Conservation (phyloP, 2,888 invertebrate species). For the Drosophila fulvimacula region DNA sequence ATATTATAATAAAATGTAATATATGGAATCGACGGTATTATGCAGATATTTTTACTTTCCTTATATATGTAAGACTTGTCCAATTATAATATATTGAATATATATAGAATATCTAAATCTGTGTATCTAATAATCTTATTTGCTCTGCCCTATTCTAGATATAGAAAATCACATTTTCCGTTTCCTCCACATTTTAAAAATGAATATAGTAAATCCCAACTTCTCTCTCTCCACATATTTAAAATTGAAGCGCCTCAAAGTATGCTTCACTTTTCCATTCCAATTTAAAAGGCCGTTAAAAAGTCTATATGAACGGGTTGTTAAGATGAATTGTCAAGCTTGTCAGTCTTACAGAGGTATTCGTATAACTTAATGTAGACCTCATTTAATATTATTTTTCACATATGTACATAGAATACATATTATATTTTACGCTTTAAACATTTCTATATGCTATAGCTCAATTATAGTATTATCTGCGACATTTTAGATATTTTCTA, state of each 20-base stretch:
- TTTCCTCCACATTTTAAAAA: background rate
- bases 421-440: background rate
- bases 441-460: background rate
- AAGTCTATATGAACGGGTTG: background rate
- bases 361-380: background rate
- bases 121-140: background rate
- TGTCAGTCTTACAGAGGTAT: background rate
- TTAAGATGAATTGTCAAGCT: background rate
- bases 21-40: background rate
- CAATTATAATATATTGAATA: background rate
- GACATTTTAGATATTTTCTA: conserved; percentile 8
- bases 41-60: no score
- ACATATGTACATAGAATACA: background rate
- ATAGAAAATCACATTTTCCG: no score
- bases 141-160: background rate
- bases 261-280: background rate
- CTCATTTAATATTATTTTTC: background rate
- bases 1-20: background rate
- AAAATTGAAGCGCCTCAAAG: conserved; percentile 3
- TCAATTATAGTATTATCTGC: background rate
- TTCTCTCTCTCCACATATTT: no score
- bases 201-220: background rate
- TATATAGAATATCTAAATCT: background rate
- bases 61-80: no score
- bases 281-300: background rate